These are phyloP conservation scores for Gadopsis bispinosus DNA, from an alignment of 2,797 vertebrate species.

Conservation along the genomic window DNA sequence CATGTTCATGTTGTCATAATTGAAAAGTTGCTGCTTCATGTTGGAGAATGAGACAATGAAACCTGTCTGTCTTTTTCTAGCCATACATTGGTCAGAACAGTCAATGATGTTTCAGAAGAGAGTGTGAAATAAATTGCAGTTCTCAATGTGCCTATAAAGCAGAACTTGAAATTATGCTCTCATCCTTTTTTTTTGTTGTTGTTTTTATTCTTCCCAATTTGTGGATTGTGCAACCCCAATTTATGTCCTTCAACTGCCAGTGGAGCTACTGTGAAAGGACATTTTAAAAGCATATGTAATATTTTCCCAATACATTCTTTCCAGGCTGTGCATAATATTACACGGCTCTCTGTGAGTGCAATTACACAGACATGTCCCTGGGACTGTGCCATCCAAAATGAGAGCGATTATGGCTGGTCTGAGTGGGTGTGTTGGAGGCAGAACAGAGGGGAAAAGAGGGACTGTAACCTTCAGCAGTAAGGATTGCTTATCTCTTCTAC, in stretches of 20 bases:
- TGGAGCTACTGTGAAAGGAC: slow-evolving; percentile 35
- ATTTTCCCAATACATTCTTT: slow-evolving; percentile 42
- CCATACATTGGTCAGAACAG: background rate
- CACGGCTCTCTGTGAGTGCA: slow-evolving; percentile 46
- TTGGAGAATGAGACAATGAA: slow-evolving; percentile 3
- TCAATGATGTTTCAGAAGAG: slow-evolving; percentile 7
- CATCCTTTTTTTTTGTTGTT: background rate
- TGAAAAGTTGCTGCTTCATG: background rate
- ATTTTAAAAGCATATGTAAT: slow-evolving; percentile 56
- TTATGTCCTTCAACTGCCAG: slow-evolving; percentile 48
- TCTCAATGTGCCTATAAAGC: background rate
- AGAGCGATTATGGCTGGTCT: slow-evolving; percentile 53
- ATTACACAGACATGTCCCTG: slow-evolving; percentile 54
- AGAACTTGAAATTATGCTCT: slow-evolving; percentile 8
- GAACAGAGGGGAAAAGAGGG: slow-evolving; percentile 36
- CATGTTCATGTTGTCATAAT: background rate
- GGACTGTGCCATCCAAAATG: slow-evolving; percentile 46
- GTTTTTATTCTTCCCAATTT: slow-evolving; percentile 28
- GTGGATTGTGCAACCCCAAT: slow-evolving; percentile 20
- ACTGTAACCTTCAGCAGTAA: slow-evolving; percentile 60
- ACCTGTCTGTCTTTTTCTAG: background rate
- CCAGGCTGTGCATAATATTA: slow-evolving; percentile 52
- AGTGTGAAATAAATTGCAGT: background rate
- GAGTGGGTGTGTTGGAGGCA: slow-evolving; percentile 45
- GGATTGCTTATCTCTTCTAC: slow-evolving; percentile 43